Conservation (phyloP, 2,888 invertebrate genomes). For the Idaea aversata region DNA sequence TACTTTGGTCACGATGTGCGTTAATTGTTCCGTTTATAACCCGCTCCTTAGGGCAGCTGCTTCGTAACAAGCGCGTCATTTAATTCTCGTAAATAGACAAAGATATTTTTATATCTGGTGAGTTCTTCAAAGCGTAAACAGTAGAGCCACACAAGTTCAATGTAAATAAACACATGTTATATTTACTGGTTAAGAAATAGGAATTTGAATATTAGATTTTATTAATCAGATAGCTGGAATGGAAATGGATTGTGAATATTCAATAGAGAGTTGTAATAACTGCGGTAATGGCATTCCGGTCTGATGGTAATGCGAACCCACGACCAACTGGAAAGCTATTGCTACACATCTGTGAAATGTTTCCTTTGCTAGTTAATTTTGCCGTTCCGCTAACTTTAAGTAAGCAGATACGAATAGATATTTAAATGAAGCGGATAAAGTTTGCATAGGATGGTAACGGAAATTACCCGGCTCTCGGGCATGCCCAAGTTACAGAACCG, state of each 20-base stretch:
- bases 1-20: constrained; percentile 50
- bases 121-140: constrained; percentile 70
- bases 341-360: not conserved
- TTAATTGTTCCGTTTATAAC: constrained; percentile 77
- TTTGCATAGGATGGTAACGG: constrained; percentile 17
- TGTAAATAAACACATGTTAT: constrained; percentile 66
- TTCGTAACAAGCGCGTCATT: constrained; percentile 72
- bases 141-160: constrained; percentile 61
- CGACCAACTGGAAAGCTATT: not conserved
- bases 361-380: not conserved
- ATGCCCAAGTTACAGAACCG: constrained; percentile 9
- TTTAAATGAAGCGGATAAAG: constrained; percentile 11
- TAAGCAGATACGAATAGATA: no score
- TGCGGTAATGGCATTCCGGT: constrained; percentile 16
- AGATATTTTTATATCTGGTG: constrained; percentile 77
- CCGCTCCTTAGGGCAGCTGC: constrained; percentile 74
- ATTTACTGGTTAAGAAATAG: constrained; percentile 18
- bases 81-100: constrained; percentile 77
- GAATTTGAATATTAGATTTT: constrained; percentile 15
- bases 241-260: constrained; percentile 22
- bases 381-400: no score
- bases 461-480: constrained; percentile 16
- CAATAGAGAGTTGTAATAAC: constrained; percentile 18
- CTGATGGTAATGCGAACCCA: constrained; percentile 13
- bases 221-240: constrained; percentile 20